phyloP scores from a whole-genome alignment of 1,140 invertebrate species.

The Eupristina koningsbergeri region DNA sequence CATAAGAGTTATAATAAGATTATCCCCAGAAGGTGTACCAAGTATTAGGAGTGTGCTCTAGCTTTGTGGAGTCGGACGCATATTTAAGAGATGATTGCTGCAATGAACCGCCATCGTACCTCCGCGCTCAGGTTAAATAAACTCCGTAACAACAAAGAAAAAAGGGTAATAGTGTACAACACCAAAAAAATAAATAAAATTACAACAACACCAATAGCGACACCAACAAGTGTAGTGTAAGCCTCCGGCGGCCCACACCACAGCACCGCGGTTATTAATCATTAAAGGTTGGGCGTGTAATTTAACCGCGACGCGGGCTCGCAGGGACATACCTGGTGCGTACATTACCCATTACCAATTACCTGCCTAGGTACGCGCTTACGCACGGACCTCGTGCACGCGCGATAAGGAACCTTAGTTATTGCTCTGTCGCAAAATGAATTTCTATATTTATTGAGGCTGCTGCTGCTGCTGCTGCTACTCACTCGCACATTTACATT shows the following conservation, averaged over 20 bases:
- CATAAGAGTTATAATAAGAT: not conserved
- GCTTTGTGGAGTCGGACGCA: no score
- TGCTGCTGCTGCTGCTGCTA: no score
- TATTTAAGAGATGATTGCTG: constrained; percentile 1
- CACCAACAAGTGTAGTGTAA: constrained; percentile 73
- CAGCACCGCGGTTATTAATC: constrained; percentile 63
- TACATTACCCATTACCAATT: no score
- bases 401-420: constrained; percentile 33
- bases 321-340: not conserved
- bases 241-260: constrained; percentile 72
- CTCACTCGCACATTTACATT: no score
- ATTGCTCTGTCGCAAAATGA: constrained; percentile 22
- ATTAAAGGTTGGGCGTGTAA: constrained; percentile 62
- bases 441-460: constrained; percentile 36
- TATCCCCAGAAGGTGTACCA: not conserved
- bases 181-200: constrained; percentile 60
- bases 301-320: constrained; percentile 17
- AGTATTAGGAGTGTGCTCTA: not conserved
- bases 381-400: not conserved
- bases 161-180: constrained; percentile 60
- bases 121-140: constrained; percentile 60
- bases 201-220: constrained; percentile 72
- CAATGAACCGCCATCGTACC: constrained; percentile 17
- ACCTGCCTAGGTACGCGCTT: no score
- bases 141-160: constrained; percentile 29